These are phyloP conservation scores for Drosophila hamatofila DNA, from an alignment of 2,888 invertebrate species.

Conservation along the genomic window DNA sequence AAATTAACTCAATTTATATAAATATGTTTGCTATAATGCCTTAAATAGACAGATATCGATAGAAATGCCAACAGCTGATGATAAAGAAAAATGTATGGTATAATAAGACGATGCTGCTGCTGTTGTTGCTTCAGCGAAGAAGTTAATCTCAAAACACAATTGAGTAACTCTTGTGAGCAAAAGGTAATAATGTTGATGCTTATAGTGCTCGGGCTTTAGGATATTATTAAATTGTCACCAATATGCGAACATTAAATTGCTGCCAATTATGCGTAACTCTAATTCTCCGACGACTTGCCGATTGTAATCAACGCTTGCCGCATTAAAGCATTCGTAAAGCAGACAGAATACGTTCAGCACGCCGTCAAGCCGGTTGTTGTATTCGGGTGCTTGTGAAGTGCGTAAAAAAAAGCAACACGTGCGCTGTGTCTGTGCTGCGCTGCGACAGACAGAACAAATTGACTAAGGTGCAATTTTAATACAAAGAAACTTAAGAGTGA, in stretches of 20 bases:
- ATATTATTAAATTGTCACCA: too few relatives aligned
- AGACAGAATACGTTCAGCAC: neutral
- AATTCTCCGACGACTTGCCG: too few relatives aligned
- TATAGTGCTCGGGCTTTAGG: too few relatives aligned
- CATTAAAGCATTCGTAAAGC: neutral
- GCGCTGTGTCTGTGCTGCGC: slow-evolving; percentile 38
- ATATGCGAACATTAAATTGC: too few relatives aligned
- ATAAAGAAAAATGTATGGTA: neutral
- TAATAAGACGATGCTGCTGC: neutral
- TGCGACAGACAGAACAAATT: slow-evolving; percentile 8
- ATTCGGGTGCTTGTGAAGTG: slow-evolving; percentile 16
- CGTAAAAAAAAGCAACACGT: slow-evolving; percentile 69
- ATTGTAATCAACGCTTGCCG: neutral
- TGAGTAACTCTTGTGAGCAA: too few relatives aligned
- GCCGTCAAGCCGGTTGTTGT: neutral
- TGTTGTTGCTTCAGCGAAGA: neutral
- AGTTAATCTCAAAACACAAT: too few relatives aligned
- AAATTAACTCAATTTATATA: neutral
- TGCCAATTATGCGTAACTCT: too few relatives aligned
- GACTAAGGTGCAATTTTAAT: neutral
- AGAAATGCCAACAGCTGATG: neutral
- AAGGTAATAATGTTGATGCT: too few relatives aligned
- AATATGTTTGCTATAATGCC: too few relatives aligned
- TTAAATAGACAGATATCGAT: neutral
- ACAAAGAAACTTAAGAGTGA: neutral